Conservation (phyloP, 2,113 vertebrate genomes). For the Tringa solitaria region DNA sequence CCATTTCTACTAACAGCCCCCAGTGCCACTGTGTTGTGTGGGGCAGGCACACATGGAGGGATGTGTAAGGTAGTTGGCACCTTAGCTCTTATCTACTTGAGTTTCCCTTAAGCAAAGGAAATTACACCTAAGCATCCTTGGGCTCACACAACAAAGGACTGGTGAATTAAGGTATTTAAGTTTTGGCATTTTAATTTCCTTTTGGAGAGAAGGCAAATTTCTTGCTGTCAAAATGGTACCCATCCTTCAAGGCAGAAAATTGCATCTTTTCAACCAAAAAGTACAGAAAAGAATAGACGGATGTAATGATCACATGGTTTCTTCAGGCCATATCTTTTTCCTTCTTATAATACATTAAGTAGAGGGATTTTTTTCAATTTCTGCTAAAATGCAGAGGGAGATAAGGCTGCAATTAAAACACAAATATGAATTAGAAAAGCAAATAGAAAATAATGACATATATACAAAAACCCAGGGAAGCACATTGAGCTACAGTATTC, state of each 20-base stretch:
- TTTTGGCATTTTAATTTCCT: neutral
- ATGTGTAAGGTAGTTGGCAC: neutral
- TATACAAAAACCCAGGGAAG: neutral
- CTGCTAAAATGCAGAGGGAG: neutral
- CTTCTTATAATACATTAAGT: neutral
- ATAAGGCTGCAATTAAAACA: neutral
- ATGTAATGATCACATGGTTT: neutral
- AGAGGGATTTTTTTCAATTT: neutral
- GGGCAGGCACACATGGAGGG: accelerated
- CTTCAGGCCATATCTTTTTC: neutral
- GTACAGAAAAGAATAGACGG: neutral
- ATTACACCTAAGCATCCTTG: neutral
- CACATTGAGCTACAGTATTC: neutral
- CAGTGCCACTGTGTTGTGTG: neutral
- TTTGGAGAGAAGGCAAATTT: neutral
- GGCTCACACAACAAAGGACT: neutral
- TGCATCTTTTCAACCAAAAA: neutral
- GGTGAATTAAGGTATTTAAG: neutral
- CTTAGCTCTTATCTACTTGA: neutral
- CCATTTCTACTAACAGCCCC: neutral
- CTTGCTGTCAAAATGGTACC: neutral
- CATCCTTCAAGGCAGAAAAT: neutral
- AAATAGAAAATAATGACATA: neutral
- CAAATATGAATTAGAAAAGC: neutral
- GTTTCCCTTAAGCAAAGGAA: neutral